Percentiles rank a stretch among this genome's conserved stretches.
Conservation (phyloP, 1,140 invertebrate genomes). For the Drosophila busckii region DNA sequence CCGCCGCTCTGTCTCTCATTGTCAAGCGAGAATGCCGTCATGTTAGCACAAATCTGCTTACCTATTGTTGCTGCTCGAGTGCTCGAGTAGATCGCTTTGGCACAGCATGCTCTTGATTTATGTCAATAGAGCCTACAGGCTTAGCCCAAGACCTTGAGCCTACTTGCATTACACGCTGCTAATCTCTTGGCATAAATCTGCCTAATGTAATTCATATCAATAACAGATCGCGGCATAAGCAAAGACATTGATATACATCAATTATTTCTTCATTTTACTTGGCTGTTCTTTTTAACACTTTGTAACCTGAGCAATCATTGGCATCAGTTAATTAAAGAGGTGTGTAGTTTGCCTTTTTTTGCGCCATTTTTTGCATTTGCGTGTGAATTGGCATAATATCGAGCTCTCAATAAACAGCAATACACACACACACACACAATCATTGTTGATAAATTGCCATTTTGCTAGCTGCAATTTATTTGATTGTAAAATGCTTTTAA, state of each 20-base stretch:
- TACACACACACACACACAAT: too few relatives aligned
- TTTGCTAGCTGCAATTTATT: constrained; percentile 43
- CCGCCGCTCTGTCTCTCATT: constrained; percentile 25
- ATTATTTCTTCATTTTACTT: constrained; percentile 3
- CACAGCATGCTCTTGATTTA: constrained; percentile 42
- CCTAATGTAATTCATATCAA: constrained; percentile 68
- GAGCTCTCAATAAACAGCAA: too few relatives aligned
- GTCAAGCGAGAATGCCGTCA: constrained; percentile 67
- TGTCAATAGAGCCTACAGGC: constrained; percentile 43
- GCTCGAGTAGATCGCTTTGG: constrained; percentile 29
- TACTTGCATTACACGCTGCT: constrained; percentile 24
- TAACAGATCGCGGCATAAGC: too few relatives aligned
- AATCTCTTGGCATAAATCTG: constrained; percentile 70
- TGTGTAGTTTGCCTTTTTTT: constrained; percentile 20
- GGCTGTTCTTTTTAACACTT: constrained; percentile 60
- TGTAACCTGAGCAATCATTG: constrained; percentile 42
- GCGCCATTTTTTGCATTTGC: not conserved
- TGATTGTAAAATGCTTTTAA: constrained; percentile 41
- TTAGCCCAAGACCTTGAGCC: constrained; percentile 31
- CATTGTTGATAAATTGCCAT: constrained; percentile 20
- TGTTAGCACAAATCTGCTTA: constrained; percentile 76
- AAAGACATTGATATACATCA: too few relatives aligned
- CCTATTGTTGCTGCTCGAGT: constrained; percentile 60
- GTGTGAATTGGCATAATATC: too few relatives aligned
- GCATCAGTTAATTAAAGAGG: constrained; percentile 51